Base-by-base conservation (phyloP, 1,140 invertebrate species). In the Thalassaphorura encarpata region DNA sequence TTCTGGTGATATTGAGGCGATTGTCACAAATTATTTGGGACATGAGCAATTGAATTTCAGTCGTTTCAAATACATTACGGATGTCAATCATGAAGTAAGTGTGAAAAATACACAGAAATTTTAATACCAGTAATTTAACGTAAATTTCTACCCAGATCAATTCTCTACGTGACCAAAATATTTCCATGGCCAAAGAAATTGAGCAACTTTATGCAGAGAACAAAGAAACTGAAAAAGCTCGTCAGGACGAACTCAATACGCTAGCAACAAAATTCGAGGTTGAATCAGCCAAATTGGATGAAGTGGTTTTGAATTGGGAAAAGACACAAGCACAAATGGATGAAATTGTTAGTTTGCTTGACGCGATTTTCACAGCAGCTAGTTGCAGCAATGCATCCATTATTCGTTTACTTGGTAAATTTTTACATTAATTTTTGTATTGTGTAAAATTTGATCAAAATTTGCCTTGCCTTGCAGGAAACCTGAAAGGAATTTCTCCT, bases 11-110 rank as follows among this genome's bases (percentile, higher is more conserved):
- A 45, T 61, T 13, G 54, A 61, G 6, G 24, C 21, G 2, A 18
- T 61, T 3, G 36, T 61, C 3, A 28, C 31, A 2, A 19, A 51
- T 15, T 61, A 61, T 45, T 24, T 53, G 18, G 39, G 50, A 42
- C 46, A 53, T 21, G 54, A 61, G 26, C 59, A 61, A n/a, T 52
- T 46, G 24, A 61, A 61, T 31, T 61, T 52, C 27, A 42, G 50
- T 13, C 15, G 52, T 15, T 61, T 61, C 46, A 54, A 56, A 29
- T 52, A 46, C 23, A 42, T 61, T 23, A 53, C 59, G 5, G 54
- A 61, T 54, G n/a, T 57, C 5, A 61, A 57, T 43, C 49, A 61
- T 36, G 59, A 61, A 39, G 58, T 60, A 19, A 39, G 11, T 49
- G 18, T 15, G 2, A 18, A 19, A 13, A n/a, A 8, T 6, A 31